These are phyloP conservation scores for Dicerorhinus sumatrensis DNA, from an alignment of 2,113 vertebrate species.

Conservation along the genomic window DNA sequence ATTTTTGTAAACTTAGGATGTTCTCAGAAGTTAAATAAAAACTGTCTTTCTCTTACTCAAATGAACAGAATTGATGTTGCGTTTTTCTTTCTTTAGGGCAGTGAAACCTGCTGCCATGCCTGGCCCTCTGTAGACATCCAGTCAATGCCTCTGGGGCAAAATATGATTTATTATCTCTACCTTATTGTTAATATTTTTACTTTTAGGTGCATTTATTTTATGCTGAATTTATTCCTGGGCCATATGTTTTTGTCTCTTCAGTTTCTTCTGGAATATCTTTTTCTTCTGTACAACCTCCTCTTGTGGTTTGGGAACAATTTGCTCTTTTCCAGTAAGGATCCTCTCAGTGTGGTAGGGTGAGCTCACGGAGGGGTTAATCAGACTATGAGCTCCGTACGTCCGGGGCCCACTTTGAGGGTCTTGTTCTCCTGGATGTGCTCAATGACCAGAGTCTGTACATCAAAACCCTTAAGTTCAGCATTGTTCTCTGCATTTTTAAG, in stretches of 20 bases:
- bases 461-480: not conserved
- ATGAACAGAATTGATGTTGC: not conserved
- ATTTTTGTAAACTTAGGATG: not conserved
- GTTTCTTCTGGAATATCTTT: not conserved
- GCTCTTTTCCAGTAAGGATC: not conserved
- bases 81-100: not conserved
- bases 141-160: not conserved
- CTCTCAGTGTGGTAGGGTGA: not conserved
- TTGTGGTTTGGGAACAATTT: not conserved
- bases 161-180: not conserved
- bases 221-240: not conserved
- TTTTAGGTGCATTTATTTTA: not conserved
- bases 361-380: not conserved
- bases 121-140: not conserved
- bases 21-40: constrained; percentile 1
- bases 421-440: not conserved
- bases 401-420: not conserved
- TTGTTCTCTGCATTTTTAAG: not conserved
- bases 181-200: not conserved
- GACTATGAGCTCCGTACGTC: not conserved
- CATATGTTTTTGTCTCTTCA: not conserved
- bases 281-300: not conserved
- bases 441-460: not conserved
- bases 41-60: not conserved
- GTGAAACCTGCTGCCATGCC: not conserved